Percentiles rank a stretch among this genome's conserved stretches.
These are phyloP conservation scores for Chrysodeixis includens DNA, from an alignment of 2,888 invertebrate species.

Conservation along the genomic window DNA sequence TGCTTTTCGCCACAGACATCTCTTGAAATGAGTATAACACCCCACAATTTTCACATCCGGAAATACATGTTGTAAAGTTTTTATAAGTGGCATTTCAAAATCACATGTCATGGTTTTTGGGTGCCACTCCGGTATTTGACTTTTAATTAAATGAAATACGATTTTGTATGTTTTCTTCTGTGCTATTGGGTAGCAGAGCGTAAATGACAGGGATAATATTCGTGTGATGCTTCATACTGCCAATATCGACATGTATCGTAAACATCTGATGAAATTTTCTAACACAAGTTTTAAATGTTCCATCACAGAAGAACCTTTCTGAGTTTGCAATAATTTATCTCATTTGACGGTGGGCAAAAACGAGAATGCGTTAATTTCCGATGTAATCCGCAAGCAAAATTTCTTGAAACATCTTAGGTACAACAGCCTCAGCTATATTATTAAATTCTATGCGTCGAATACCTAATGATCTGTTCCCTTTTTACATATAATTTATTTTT, in stretches of 20 bases:
- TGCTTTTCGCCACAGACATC: too few species aligned
- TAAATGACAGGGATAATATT: slow-evolving; percentile 15
- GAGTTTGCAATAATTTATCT: not conserved
- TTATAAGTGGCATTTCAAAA: slow-evolving; percentile 10
- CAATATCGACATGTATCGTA: slow-evolving; percentile 20
- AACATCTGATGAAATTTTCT: slow-evolving; percentile 17
- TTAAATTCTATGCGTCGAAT: slow-evolving; percentile 8
- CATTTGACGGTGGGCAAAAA: not conserved
- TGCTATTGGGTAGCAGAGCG: slow-evolving; percentile 21
- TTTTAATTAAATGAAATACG: slow-evolving; percentile 21
- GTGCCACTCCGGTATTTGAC: slow-evolving; percentile 11
- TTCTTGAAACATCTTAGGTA: slow-evolving; percentile 11
- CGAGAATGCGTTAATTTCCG: slow-evolving; percentile 9
- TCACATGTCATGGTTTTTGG: slow-evolving; percentile 5
- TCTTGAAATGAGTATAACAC: too few species aligned
- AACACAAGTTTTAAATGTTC: slow-evolving; percentile 8
- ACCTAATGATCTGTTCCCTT: slow-evolving; percentile 16
- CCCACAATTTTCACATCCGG: too few species aligned
- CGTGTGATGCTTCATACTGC: slow-evolving; percentile 13
- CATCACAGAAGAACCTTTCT: slow-evolving; percentile 4
- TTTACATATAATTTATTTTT: slow-evolving; percentile 16
- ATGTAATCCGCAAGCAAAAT: slow-evolving; percentile 12
- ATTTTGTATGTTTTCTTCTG: slow-evolving; percentile 14
- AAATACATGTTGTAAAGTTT: not conserved
- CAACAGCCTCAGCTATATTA: slow-evolving; percentile 2